Percentiles rank a stretch among this genome's conserved stretches.
Evolutionary conservation across 2,113 vertebrate genomes (phyloP).

Genomic region (Megaptera novaeangliae): DNA sequence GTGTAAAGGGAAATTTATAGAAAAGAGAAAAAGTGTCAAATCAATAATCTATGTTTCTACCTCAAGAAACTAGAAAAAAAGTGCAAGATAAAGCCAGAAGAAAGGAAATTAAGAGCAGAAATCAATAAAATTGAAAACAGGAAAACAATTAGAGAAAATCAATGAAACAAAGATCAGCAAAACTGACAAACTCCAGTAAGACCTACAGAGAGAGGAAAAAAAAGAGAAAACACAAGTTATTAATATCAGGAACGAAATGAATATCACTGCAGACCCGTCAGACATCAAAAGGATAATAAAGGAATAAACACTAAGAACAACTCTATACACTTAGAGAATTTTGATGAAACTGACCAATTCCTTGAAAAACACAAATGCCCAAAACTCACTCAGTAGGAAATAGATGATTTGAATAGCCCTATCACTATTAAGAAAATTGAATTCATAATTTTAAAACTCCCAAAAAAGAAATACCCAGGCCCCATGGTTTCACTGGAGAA

Average conservation of each 20-base stretch:
- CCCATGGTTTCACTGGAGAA: conserved; percentile 12
- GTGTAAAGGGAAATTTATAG: background rate
- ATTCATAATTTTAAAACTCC: conserved; percentile 14
- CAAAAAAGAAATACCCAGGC: background rate
- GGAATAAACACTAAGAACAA: background rate
- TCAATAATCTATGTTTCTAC: background rate
- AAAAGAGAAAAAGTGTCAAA: background rate
- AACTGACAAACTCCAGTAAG: background rate
- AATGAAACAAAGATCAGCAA: background rate
- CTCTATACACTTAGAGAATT: background rate
- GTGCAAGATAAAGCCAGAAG: background rate
- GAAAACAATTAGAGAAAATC: background rate
- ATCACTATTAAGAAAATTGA: background rate
- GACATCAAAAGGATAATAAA: background rate
- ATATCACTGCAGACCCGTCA: background rate
- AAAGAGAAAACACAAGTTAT: background rate
- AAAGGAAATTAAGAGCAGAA: background rate
- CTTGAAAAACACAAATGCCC: conserved; percentile 26
- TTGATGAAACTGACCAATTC: background rate
- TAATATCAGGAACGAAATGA: background rate
- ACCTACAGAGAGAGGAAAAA: background rate
- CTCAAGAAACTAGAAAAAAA: background rate
- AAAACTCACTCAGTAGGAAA: background rate
- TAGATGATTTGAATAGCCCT: background rate
- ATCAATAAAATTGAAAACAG: background rate